Conservation (phyloP, 1,140 invertebrate species). For the Rhyacophila brunnea region DNA sequence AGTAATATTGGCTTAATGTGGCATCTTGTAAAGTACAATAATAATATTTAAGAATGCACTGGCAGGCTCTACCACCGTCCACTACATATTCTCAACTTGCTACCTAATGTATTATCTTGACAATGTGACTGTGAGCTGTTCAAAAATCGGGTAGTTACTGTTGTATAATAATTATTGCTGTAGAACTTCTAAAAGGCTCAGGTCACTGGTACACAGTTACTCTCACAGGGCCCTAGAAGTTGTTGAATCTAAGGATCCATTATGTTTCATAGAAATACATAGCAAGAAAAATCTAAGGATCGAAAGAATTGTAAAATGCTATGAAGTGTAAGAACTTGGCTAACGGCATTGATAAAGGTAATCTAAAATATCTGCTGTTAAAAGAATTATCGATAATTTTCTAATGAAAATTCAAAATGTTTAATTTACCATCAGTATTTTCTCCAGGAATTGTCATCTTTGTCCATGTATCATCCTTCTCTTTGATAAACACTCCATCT, state of each 20-base stretch:
- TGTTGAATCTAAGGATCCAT: not conserved
- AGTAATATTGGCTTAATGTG: too few relatives aligned
- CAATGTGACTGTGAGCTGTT: too few relatives aligned
- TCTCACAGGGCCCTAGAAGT: too few relatives aligned
- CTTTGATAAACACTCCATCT: constrained; percentile 47
- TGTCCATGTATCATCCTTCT: constrained; percentile 57
- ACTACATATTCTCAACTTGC: too few relatives aligned
- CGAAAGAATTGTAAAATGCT: not conserved
- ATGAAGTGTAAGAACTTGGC: not conserved
- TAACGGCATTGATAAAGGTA: not conserved
- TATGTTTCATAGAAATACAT: not conserved
- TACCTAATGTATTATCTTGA: too few relatives aligned
- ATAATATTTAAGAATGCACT: too few relatives aligned
- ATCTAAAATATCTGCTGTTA: not conserved
- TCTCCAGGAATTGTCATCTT: constrained; percentile 69
- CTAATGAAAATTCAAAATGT: not conserved
- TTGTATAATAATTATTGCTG: too few relatives aligned
- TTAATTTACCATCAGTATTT: constrained; percentile 45
- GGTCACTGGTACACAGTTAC: too few relatives aligned
- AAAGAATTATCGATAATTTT: not conserved
- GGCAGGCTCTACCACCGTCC: too few relatives aligned
- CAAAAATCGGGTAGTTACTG: too few relatives aligned
- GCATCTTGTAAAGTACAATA: too few relatives aligned
- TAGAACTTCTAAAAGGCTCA: too few relatives aligned
- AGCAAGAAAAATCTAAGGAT: not conserved